Conservation (phyloP, 2,113 vertebrate genomes). For the Raja brachyura region DNA sequence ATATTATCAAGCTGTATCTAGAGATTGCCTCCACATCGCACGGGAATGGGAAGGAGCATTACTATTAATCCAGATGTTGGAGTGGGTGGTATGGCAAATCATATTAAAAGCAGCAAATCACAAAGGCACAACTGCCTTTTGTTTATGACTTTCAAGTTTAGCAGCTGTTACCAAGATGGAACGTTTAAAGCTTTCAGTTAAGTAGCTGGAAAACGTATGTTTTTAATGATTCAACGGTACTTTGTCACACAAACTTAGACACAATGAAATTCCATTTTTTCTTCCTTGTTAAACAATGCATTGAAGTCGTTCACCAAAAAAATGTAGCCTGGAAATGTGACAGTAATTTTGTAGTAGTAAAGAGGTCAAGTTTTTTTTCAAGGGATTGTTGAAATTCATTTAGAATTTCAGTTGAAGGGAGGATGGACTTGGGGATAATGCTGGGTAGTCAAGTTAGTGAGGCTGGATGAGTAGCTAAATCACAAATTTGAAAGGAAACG, state of each 20-base stretch:
- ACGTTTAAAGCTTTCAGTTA: background rate
- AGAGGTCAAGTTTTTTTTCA: background rate
- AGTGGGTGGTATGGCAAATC: background rate
- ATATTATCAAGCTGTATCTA: background rate
- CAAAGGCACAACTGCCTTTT: background rate
- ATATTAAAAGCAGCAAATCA: background rate
- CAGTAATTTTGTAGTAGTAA: background rate
- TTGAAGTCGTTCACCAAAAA: background rate
- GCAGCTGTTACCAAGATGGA: background rate
- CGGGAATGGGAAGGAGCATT: background rate
- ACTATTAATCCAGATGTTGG: background rate
- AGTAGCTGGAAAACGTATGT: background rate
- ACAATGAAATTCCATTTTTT: too few relatives aligned
- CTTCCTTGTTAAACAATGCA: background rate
- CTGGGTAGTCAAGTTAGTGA: background rate
- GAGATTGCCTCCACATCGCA: background rate
- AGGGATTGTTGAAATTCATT: background rate
- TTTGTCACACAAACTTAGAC: too few relatives aligned
- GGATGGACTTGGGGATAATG: background rate
- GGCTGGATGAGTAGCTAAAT: background rate
- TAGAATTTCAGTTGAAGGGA: background rate
- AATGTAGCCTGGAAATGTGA: background rate
- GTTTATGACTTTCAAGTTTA: background rate
- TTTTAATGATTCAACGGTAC: too few relatives aligned
- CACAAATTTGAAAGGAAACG: background rate